Evolutionary conservation across 2,797 vertebrate species (phyloP), one percentile per base, ranked within the genome.

Genomic region (Remorina albescens): DNA sequence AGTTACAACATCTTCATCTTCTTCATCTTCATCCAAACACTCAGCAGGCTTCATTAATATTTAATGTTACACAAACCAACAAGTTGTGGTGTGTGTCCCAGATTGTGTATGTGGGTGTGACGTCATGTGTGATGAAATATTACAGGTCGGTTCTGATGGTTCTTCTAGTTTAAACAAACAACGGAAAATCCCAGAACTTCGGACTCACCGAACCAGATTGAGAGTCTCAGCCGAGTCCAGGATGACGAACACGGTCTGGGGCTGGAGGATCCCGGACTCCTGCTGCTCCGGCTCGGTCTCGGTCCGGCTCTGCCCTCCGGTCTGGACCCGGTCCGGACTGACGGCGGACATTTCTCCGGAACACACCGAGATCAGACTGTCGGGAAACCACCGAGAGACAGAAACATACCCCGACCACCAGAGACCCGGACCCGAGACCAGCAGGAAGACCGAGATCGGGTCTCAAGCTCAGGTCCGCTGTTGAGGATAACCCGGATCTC

Each of bases 241-340:
- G 54, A 95, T 93, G 61, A 95, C 90, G 44, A 92, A 93, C 32
- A 95, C 92, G 46, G 94, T 93, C 80, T 94, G 93, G 12, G 88
- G 88, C 71, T 86, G 88, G 23, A 89, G 58, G 44, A 71, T 26
- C n/a, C 72, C 84, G 59, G 63, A 69, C 56, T 66, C 76, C 63
- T 32, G 39, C 28, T 58, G 81, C 51, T 85, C 87, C 83, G 37
- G 75, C 4, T 67, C 72, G 42, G 58, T 41, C 34, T 58, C 78
- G 74, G 30, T 19, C 36, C 61, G 42, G 68, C 34, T 71, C 70
- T 46, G 58, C 21, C 75, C 80, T 47, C 26, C 78, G 74, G 23
- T 55, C 30, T 53, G 76, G 54, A 62, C 30, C 57, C 69, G 82
- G 19, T 84, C 78, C 55, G 83, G 8, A 56, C 34, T 67, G 30